Conservation (phyloP, 2,113 vertebrate species). For the Lepidiolamprologus cunningtoni region DNA sequence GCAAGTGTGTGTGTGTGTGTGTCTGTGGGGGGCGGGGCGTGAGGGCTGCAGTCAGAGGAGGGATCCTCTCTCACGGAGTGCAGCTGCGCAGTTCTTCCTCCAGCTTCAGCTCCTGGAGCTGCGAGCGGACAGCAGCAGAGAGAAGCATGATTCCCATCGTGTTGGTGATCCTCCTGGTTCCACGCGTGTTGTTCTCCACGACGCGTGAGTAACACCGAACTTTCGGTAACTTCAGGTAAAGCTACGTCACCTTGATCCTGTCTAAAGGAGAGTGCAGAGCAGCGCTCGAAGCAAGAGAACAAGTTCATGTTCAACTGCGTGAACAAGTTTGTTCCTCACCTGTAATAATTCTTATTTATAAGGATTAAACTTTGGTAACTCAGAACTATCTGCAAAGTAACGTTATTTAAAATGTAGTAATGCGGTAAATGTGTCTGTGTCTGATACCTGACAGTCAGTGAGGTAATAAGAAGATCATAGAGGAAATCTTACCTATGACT, state of each 20-base stretch:
- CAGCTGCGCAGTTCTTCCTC: not conserved
- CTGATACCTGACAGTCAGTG: not conserved
- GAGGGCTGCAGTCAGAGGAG: conserved; percentile 10
- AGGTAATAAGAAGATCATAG: not conserved
- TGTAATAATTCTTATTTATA: not conserved
- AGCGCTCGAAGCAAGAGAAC: not conserved
- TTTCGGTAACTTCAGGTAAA: not conserved
- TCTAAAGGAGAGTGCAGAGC: not conserved
- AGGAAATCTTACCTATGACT: not conserved
- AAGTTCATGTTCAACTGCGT: not conserved
- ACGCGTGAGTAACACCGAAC: conserved; percentile 56
- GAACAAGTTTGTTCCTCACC: not conserved
- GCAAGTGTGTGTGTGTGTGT: not conserved
- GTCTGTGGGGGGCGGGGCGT: not conserved
- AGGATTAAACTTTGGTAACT: not conserved
- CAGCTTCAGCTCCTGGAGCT: not conserved
- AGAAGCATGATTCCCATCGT: conserved; percentile 28
- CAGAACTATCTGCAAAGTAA: not conserved
- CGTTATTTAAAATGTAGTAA: not conserved
- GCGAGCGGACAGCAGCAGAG: not conserved
- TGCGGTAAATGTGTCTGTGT: not conserved
- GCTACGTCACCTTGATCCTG: not conserved
- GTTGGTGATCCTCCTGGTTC: conserved; percentile 38
- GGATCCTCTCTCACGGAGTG: not conserved
- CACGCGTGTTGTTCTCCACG: conserved; percentile 38